Evolutionary conservation across 2,888 invertebrate genomes (phyloP), one percentile per base, ranked within the genome.

Genomic region (Mesodorylaimus sp.): DNA sequence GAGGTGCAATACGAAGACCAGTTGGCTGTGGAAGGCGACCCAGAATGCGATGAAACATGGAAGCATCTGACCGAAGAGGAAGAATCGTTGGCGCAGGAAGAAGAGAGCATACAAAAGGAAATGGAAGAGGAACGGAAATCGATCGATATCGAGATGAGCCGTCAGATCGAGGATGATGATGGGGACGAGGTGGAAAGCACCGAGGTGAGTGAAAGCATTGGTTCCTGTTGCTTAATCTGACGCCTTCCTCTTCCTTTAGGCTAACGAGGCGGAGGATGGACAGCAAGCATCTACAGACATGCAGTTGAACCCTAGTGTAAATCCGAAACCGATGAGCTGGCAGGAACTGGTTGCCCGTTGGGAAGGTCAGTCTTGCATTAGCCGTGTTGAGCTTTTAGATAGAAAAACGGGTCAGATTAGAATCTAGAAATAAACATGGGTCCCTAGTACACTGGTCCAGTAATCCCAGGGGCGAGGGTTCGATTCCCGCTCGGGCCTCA

Each of bases 91-190:
- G 70, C 72, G 13, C 60, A 69, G 42, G 76, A 77, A 58, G 78
- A 77, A 58, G 74, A 75, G 57, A 68, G 68, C 28, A 73, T 76
- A 59, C 68, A 73, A 53, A 70, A 77, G 61, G 78, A 78, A 60
- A 72, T 75, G 39, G 76, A 71, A 70, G 61, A 70, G 64, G 58
- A 66, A 80, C 79, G 5, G 68, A 83, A 58, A 61, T 81, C 64
- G 27, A 60, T 65, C 24, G 68, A 61, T 43, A 58, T 54, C 1
- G 61, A 65, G 52, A 55, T 63, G 38, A 62, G 64, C 23, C 39
- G 56, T 24, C 59, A 57, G 39, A 58, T 57, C 21, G 60, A 60
- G 37, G 52, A 52, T 3, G 63, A 60, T 38, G 65, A 61, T 52
- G 66, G 64, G 55, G 66, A 66, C 49, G 56, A 60, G 52, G 45